Evolutionary conservation across 2,797 vertebrate species (phyloP).

Genomic region (Chelon auratus): DNA sequence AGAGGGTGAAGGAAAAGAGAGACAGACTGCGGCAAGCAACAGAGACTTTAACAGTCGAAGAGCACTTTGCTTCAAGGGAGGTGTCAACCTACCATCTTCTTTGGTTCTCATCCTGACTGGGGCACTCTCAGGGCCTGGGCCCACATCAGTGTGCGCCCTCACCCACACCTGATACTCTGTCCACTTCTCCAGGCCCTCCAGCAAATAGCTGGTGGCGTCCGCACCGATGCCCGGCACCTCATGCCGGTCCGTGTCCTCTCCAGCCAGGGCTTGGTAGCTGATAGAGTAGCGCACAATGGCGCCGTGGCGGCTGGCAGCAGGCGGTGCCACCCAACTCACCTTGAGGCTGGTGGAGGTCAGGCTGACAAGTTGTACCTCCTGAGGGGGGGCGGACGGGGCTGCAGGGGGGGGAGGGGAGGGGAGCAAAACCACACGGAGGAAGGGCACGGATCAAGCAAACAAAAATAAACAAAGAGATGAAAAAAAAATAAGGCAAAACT

Average conservation of each 20-base stretch:
- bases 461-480: conserved; percentile 63
- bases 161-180: conserved; percentile 99
- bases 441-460: conserved; percentile 83
- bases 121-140: conserved; percentile 95
- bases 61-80: conserved; percentile 36
- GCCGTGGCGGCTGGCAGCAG: conserved; percentile 94
- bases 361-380: conserved; percentile 94
- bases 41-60: conserved; percentile 22
- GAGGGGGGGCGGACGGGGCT: conserved; percentile 98
- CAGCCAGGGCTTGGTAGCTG: conserved; percentile 93
- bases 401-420: conserved; percentile 80
- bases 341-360: conserved; percentile 96
- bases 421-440: conserved; percentile 81
- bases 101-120: conserved; percentile 92
- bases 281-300: conserved; percentile 96
- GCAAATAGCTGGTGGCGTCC: conserved; percentile 91
- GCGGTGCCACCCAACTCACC: conserved; percentile 99
- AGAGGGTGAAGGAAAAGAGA: conserved; percentile 37
- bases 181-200: conserved; percentile 98
- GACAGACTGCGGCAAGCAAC: conserved; percentile 40
- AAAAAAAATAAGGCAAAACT: conserved; percentile 55
- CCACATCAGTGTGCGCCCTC: conserved; percentile 97
- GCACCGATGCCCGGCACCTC: conserved; percentile 91
- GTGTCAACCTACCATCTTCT: conserved; percentile 93
- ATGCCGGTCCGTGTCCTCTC: conserved; percentile 93